phyloP scores from a whole-genome alignment of 2,113 vertebrate species.

The Oryzias celebensis region DNA sequence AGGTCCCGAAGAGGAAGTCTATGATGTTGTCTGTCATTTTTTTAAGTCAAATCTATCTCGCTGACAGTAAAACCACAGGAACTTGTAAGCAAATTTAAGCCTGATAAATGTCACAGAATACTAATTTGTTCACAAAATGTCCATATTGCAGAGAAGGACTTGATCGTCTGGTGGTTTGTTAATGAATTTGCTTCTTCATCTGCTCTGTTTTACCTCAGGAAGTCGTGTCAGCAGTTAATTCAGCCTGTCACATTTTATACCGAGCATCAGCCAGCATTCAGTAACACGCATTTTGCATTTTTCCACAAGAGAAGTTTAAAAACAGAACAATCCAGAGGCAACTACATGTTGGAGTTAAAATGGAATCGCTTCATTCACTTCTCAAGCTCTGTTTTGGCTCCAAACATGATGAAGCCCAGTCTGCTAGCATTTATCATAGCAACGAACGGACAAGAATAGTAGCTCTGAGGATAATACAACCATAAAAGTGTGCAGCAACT shows the following conservation, averaged over 20 bases:
- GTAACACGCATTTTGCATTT: background rate
- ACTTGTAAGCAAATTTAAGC: background rate
- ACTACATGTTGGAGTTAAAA: background rate
- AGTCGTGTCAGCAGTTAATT: constrained; percentile 25
- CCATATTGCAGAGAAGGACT: constrained; percentile 14
- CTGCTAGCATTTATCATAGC: background rate
- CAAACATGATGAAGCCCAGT: background rate
- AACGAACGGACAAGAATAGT: background rate
- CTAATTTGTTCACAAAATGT: background rate
- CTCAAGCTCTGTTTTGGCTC: background rate
- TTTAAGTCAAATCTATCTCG: too few relatives aligned
- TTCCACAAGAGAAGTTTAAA: constrained; percentile 10
- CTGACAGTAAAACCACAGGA: background rate
- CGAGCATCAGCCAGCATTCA: background rate
- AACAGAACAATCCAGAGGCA: background rate
- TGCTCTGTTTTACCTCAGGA: constrained; percentile 11
- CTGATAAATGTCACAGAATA: constrained; percentile 2
- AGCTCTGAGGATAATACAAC: background rate
- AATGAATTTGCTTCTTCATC: constrained; percentile 18
- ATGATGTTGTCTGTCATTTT: too few relatives aligned
- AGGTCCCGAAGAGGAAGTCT: too few relatives aligned
- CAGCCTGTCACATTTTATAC: constrained; percentile 17
- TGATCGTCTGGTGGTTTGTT: constrained; percentile 17
- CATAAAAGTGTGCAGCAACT: constrained; percentile 3
- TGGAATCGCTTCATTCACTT: background rate